phyloP scores from a whole-genome alignment of 2,113 vertebrate genomes.

The Phaethon lepturus region DNA sequence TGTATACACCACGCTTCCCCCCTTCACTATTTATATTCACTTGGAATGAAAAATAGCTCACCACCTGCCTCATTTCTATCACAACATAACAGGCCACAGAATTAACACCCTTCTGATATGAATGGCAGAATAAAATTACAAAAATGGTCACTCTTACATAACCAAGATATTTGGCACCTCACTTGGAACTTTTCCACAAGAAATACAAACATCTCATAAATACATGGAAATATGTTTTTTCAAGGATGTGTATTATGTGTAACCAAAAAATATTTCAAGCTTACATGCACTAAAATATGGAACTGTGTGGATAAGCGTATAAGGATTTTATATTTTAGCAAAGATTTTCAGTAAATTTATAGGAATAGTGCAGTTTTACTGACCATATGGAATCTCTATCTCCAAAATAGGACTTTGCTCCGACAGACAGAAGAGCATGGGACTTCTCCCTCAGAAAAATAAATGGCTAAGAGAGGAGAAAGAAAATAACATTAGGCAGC shows the following conservation, averaged over 20 bases:
- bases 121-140: constrained; percentile 27
- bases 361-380: not conserved
- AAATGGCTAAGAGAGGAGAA: not conserved
- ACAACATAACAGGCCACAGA: constrained; percentile 42
- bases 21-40: constrained; percentile 65
- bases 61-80: constrained; percentile 67
- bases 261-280: not conserved
- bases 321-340: not conserved
- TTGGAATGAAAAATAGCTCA: constrained; percentile 58
- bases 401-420: not conserved
- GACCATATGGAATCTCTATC: not conserved
- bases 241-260: not conserved
- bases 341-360: not conserved
- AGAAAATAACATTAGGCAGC: not conserved
- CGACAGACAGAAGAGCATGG: not conserved
- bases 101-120: constrained; percentile 20
- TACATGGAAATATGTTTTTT: not conserved
- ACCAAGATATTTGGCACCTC: not conserved
- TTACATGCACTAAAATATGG: not conserved
- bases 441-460: not conserved
- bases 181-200: not conserved
- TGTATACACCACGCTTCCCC: not conserved
- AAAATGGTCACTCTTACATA: not conserved
- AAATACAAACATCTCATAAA: constrained; percentile 1
- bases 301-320: not conserved